Conservation (phyloP, 2,888 invertebrate genomes). For the Chrysodeixis includens region DNA sequence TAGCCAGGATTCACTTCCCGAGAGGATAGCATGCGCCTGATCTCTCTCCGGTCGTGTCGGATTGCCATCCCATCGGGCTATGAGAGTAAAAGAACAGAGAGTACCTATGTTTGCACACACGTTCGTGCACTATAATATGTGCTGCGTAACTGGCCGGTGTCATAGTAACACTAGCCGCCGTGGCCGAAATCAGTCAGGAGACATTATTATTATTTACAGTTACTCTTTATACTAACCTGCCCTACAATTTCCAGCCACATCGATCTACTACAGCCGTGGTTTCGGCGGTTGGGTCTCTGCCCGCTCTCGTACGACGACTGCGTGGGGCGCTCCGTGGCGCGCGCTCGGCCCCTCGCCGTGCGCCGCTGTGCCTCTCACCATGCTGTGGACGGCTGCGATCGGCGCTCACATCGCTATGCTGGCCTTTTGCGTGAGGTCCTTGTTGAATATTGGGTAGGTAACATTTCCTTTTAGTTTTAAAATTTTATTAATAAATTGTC, state of each 20-base stretch:
- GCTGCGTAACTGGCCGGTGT: too few species aligned
- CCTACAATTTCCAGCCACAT: conserved; percentile 71
- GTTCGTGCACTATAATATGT: too few species aligned
- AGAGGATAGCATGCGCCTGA: too few species aligned
- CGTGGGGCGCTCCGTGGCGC: conserved; percentile 83
- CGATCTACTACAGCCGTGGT: conserved; percentile 85
- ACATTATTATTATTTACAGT: too few species aligned
- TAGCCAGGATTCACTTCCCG: too few species aligned
- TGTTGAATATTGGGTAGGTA: conserved; percentile 82
- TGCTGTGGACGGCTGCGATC: conserved; percentile 79
- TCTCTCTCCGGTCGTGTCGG: too few species aligned
- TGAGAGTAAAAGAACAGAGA: too few species aligned
- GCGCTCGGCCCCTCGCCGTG: conserved; percentile 84
- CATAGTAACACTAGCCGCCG: too few species aligned
- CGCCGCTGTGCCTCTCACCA: conserved; percentile 80
- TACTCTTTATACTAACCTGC: not conserved
- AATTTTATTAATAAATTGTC: not conserved
- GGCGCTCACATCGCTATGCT: conserved; percentile 81
- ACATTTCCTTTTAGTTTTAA: not conserved
- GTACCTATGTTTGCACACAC: too few species aligned
- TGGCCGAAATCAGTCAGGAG: too few species aligned
- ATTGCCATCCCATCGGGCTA: too few species aligned
- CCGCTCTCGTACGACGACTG: conserved; percentile 69
- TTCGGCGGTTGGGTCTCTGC: conserved; percentile 85
- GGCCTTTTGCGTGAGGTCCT: conserved; percentile 77